A percentile compares a stretch with the other conserved stretches of the same genome.
Conservation (phyloP, 2,888 invertebrate genomes). For the Pristionchus fissidentatus region DNA sequence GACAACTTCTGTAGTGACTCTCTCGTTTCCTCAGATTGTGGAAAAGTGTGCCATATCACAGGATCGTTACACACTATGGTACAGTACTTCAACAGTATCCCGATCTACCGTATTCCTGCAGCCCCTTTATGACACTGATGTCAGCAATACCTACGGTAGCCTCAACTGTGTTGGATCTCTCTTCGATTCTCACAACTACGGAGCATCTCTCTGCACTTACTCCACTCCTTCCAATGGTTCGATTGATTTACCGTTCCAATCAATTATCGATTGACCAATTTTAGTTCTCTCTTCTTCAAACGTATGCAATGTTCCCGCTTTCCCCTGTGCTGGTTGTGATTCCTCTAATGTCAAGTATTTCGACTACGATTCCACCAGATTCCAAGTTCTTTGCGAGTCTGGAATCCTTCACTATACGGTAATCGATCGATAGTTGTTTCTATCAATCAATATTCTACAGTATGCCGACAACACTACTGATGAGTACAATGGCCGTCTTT, state of each 20-base stretch:
- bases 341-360: conserved; percentile 1
- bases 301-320: neutral
- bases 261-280: neutral
- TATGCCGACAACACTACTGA: conserved; percentile 14
- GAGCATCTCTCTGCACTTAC: neutral
- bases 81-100: neutral
- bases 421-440: neutral
- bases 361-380: neutral
- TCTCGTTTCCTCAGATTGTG: neutral
- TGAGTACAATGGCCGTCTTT: neutral
- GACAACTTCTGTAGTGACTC: conserved; percentile 24
- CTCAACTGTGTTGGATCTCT: conserved; percentile 16
- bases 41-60: neutral
- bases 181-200: conserved; percentile 7
- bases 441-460: neutral
- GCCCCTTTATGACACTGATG: neutral
- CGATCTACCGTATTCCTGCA: neutral
- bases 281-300: conserved; percentile 20
- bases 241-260: conserved; percentile 22
- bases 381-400: conserved; percentile 20
- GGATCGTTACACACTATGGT: conserved; percentile 30
- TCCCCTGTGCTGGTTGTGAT: conserved; percentile 4
- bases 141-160: neutral
- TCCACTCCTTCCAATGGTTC: conserved; percentile 15
- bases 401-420: conserved; percentile 29